Evolutionary conservation across 2,797 vertebrate genomes (phyloP), one percentile per base, ranked within the genome.

Genomic region (Peromyscus melanophrys): DNA sequence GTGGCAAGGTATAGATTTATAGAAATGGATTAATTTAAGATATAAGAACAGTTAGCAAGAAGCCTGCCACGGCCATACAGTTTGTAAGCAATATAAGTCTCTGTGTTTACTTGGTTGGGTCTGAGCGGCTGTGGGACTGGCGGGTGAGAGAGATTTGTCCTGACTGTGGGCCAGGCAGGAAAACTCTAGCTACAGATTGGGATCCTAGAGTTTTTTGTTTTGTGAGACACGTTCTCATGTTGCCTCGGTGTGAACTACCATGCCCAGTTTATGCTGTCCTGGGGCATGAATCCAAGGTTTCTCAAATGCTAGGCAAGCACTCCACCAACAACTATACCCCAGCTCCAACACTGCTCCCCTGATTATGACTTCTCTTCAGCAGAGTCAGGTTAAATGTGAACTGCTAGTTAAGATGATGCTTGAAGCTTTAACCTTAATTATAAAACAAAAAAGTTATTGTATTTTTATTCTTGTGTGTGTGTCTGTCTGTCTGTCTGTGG

Each of bases 351-450:
- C 4, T 6, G 92, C 80, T 96, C 69, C 97, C 97, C 84, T 96
- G 17, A 96, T 59, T 76, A 93, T 0, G 46, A 78, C 37, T 97
- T 97, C 92, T 92, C 82, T 96, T 95, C 40, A 40, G 85, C 85
- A 80, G 46, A 96, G n/a, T 97, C 65, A 80, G 87, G 67, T 83
- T 93, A 94, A 92, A 83, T 19, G 83, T 57, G 59, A 94, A 87
- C 46, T 83, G 73, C 88, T 92, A 90, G 97, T 94, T 95, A 97
- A 90, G 57, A 94, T 73, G 59, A 90, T 77, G 89, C 78, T 95
- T 87, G 46, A 81, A 94, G 84, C 31, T 82, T 96, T 63, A 69
- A 67, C 93, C 78, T 95, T 88, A 90, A n/a, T 77, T 78, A 46
- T 61, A 78, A 92, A 77, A 95, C 85, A 90, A 89, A 59, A 92